Evolutionary conservation across 1,140 invertebrate genomes (phyloP).

Genomic region (Drosophila rhopaloa): DNA sequence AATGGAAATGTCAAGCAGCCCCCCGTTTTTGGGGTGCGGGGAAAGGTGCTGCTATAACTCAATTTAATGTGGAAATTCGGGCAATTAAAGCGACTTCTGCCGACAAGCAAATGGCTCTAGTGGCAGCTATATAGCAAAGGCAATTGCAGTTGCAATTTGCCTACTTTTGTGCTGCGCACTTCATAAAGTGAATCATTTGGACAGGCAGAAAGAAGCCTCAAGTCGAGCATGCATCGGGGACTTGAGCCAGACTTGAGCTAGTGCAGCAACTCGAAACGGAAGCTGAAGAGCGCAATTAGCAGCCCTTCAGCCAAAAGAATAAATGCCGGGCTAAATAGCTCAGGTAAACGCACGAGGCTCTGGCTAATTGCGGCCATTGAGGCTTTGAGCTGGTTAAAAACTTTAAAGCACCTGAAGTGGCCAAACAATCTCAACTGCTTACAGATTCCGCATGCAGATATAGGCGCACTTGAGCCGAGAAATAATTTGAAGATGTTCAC

Average conservation of each 20-base stretch:
- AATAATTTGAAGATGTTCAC: constrained; percentile 74
- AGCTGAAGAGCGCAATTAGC: constrained; percentile 71
- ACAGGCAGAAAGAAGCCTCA: constrained; percentile 20
- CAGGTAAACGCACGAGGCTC: constrained; percentile 49
- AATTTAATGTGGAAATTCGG: constrained; percentile 36
- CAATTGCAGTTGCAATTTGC: constrained; percentile 29
- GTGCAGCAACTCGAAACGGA: constrained; percentile 41
- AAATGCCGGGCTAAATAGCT: constrained; percentile 50
- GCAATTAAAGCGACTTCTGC: constrained; percentile 40
- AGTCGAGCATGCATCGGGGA: constrained; percentile 22
- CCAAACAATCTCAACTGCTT: constrained; percentile 40
- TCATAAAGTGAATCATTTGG: constrained; percentile 45
- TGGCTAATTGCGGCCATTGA: constrained; percentile 78
- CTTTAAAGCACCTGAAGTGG: constrained; percentile 51
- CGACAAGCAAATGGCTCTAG: constrained; percentile 1
- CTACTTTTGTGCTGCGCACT: constrained; percentile 13
- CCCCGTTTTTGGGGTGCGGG: not conserved
- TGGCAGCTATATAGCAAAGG: constrained; percentile 2
- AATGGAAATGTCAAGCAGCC: constrained; percentile 6
- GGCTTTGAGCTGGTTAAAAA: constrained; percentile 55
- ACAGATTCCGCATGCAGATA: constrained; percentile 7
- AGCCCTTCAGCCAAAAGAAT: constrained; percentile 48
- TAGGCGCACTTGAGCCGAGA: constrained; percentile 32
- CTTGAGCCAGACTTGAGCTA: constrained; percentile 37
- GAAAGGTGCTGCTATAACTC: constrained; percentile 25